Base-by-base conservation (phyloP, 2,113 vertebrate species). In the Vimba vimba region DNA sequence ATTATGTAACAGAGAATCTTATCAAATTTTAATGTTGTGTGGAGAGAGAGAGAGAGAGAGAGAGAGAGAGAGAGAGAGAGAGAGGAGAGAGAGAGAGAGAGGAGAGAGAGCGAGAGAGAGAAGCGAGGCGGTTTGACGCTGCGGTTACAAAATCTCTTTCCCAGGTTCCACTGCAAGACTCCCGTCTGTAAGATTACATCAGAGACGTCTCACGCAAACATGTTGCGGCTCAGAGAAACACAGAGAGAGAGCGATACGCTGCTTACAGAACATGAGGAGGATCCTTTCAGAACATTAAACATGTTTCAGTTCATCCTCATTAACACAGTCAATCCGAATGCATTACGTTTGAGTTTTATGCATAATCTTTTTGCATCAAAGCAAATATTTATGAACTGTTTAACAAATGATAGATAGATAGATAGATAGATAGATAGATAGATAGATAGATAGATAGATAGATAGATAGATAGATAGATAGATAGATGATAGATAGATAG, bases 11-110 rank as follows among this genome's bases (percentile, higher is more conserved):
- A 47, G 59, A 88, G 86, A 76, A 83, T 85, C 82, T 88, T 78
- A 88, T 90, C 36, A 90, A 87, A 84, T 79, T 85, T 85, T 89
- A 81, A 89, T 88, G 55, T 39, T 83, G 68, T 78, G 83, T 50
- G n/a, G 59, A 83, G 68, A 82, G 43, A 77, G 52, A 55, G 59
- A 78, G 62, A 57, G 52, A 73, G 23, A 71, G 2, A 47, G 45
- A 45, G 43, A 39, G 36, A 6, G 36, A 39, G 5, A 39, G 0
- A 43, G 43, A 43, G 43, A 43, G 43, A 43, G 43, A 45, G 43
- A 45, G 43, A 45, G 8, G 43, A 45, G 8, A 45, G 43, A 45
- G 9, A 45, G 36, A 36, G 36, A 39, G 5, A 39, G 39, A 39
- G 39, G 39, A 7, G 39, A 43, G 36, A 39, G 36, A 39, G 36